phyloP scores from a whole-genome alignment of 2,797 vertebrate genomes.

The Dicrostonyx torquatus region DNA sequence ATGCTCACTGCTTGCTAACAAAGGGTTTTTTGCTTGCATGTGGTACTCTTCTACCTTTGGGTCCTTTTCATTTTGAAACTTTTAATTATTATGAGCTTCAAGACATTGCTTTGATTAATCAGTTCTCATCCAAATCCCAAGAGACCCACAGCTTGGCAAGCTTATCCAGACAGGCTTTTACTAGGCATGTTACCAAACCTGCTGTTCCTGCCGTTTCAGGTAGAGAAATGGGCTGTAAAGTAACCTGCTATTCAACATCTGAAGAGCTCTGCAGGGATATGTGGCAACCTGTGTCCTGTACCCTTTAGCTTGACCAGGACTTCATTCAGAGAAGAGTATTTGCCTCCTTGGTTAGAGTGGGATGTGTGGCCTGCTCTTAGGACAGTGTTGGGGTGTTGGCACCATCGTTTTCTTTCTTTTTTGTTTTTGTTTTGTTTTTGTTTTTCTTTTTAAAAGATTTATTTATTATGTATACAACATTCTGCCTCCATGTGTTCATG shows the following conservation, averaged over 20 bases:
- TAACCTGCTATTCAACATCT: constrained; percentile 49
- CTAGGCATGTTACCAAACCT: constrained; percentile 39
- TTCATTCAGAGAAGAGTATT: background rate
- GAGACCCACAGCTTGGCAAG: background rate
- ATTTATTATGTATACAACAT: too few relatives aligned
- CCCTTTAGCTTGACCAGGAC: background rate
- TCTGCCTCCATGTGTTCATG: too few relatives aligned
- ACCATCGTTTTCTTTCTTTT: background rate
- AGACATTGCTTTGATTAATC: constrained; percentile 61
- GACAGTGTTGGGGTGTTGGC: background rate
- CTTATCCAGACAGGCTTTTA: constrained; percentile 31
- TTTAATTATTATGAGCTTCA: constrained; percentile 43
- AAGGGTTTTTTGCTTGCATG: background rate
- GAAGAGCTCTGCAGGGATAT: background rate
- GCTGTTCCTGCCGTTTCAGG: constrained; percentile 29
- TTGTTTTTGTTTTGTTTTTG: too few relatives aligned
- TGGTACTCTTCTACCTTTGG: constrained; percentile 23
- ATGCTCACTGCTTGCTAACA: background rate
- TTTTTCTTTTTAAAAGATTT: too few relatives aligned
- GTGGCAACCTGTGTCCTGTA: background rate
- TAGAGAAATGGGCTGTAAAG: constrained; percentile 19
- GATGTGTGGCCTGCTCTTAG: background rate
- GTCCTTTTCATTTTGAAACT: constrained; percentile 52
- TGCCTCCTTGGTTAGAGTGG: background rate
- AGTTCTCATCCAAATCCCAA: constrained; percentile 48